phyloP scores from a whole-genome alignment of 1,140 invertebrate species.

The Oscheius sp. region DNA sequence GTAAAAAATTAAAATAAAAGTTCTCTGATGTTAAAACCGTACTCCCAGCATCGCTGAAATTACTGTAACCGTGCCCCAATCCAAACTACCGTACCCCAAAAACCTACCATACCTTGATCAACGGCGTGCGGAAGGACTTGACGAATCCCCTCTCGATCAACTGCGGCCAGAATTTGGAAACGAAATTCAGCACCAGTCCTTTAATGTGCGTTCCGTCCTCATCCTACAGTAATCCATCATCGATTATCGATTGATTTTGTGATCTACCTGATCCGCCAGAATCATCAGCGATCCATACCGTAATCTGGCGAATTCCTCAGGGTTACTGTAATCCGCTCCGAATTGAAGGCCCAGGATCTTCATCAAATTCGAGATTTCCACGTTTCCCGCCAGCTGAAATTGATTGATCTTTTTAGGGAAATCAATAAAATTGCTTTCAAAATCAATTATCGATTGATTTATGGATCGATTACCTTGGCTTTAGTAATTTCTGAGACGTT shows the following conservation, averaged over 20 bases:
- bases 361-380: conserved; percentile 92
- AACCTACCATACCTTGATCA: conserved; percentile 91
- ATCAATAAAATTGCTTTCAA: neutral
- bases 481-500: conserved; percentile 94
- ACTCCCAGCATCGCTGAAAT: no score
- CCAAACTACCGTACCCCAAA: no score
- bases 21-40: no score
- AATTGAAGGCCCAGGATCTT: conserved; percentile 89
- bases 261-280: conserved; percentile 90
- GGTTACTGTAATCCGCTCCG: conserved; percentile 88
- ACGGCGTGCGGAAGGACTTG: conserved; percentile 96
- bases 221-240: conserved; percentile 43
- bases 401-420: conserved; percentile 60
- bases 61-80: no score
- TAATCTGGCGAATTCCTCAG: conserved; percentile 85
- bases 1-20: no score
- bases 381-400: conserved; percentile 83
- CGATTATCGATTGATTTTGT: neutral
- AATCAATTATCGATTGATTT: no score
- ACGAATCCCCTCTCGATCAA: conserved; percentile 78
- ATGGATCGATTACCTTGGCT: conserved; percentile 74
- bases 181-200: conserved; percentile 93
- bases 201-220: conserved; percentile 97
- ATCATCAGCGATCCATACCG: conserved; percentile 96
- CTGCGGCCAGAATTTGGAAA: conserved; percentile 94